Evolutionary conservation across 2,888 invertebrate species (phyloP).

Genomic region (Eristalis tenax): DNA sequence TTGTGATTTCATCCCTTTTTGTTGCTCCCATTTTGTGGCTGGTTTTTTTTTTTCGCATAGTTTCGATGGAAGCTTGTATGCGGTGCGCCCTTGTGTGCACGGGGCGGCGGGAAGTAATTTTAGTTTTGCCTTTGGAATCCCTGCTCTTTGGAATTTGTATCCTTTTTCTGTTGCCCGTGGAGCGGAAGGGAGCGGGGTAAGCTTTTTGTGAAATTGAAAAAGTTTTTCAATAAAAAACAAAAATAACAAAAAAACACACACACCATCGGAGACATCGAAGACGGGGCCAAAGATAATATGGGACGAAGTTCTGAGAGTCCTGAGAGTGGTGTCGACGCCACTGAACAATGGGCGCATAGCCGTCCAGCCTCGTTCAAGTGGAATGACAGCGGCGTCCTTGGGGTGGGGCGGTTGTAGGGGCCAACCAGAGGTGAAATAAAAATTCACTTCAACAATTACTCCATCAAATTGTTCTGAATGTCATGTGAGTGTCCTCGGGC

Average conservation of each 20-base stretch:
- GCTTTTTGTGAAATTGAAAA: slow-evolving; percentile 63
- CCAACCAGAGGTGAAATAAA: slow-evolving; percentile 31
- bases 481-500: neutral
- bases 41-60: slow-evolving; percentile 14
- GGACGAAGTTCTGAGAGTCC: slow-evolving; percentile 5
- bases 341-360: neutral
- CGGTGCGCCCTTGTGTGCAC: neutral
- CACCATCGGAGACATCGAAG: neutral
- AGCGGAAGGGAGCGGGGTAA: slow-evolving; percentile 5
- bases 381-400: neutral
- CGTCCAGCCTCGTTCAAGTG: neutral
- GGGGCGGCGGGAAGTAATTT: slow-evolving; percentile 22
- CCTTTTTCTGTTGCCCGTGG: slow-evolving; percentile 6
- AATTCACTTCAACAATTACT: slow-evolving; percentile 36
- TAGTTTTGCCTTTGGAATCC: slow-evolving; percentile 12
- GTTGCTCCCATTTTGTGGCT: neutral
- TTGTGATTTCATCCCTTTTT: slow-evolving; percentile 4
- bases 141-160: slow-evolving; percentile 24
- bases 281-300: neutral
- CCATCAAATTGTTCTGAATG: slow-evolving; percentile 43
- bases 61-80: slow-evolving; percentile 29
- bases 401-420: neutral
- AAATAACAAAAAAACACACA: neutral
- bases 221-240: slow-evolving; percentile 53
- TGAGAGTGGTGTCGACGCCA: neutral